Evolutionary conservation across 2,797 vertebrate species (phyloP).

Genomic region (Propithecus deckenii): DNA sequence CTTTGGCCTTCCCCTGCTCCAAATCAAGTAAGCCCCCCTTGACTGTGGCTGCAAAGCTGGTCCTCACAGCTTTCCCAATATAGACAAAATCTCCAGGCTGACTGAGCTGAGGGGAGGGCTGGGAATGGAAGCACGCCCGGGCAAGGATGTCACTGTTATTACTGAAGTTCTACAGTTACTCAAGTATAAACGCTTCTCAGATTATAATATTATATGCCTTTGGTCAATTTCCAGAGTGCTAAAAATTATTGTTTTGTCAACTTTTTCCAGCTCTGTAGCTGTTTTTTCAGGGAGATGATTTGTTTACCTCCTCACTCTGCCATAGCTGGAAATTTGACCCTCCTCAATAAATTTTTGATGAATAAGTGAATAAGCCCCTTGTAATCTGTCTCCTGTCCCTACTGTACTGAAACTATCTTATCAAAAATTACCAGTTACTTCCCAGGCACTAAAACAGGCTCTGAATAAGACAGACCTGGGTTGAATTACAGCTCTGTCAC

Average conservation of each 20-base stretch:
- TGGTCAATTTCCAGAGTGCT: not conserved
- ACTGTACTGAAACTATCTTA: not conserved
- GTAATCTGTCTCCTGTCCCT: not conserved
- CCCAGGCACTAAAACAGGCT: not conserved
- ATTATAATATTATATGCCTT: not conserved
- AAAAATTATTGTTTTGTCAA: not conserved
- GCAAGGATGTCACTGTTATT: not conserved
- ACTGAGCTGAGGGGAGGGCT: not conserved
- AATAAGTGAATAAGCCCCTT: not conserved
- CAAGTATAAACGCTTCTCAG: not conserved
- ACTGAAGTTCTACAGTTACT: not conserved
- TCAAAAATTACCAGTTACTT: not conserved
- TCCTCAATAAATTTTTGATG: not conserved
- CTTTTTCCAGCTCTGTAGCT: not conserved
- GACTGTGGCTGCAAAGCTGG: not conserved
- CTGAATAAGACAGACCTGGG: not conserved
- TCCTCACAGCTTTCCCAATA: not conserved
- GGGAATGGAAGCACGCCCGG: not conserved
- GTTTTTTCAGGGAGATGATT: not conserved
- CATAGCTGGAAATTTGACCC: not conserved
- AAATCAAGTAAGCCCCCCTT: not conserved
- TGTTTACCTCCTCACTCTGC: not conserved
- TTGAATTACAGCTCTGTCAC: constrained; percentile 4
- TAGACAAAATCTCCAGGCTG: not conserved
- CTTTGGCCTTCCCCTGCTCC: not conserved